A percentile compares a stretch with the other conserved stretches of the same genome.
Evolutionary conservation across 2,888 invertebrate species (phyloP).

Genomic region (Limnephilus rhombicus): DNA sequence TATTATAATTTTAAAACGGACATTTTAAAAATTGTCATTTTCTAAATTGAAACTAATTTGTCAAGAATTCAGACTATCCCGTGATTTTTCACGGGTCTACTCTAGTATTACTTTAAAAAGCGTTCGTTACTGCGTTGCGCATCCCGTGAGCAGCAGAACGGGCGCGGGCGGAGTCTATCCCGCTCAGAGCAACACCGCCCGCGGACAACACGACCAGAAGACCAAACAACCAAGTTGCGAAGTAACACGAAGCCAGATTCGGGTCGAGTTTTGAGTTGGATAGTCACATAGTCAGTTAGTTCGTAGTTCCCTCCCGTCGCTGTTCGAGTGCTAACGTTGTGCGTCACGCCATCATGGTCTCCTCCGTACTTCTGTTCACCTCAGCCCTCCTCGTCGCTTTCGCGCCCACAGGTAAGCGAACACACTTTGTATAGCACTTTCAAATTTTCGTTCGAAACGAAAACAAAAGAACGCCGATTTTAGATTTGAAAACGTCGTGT

Average conservation of each 20-base stretch:
- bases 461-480: not conserved
- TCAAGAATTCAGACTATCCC: no score
- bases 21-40: no score
- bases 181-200: not conserved
- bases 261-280: not conserved
- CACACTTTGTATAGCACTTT: not conserved
- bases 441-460: not conserved
- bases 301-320: slow-evolving; percentile 28
- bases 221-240: not conserved
- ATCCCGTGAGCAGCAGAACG: no score
- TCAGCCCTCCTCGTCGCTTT: slow-evolving; percentile 39
- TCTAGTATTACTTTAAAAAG: no score
- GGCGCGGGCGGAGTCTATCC: not conserved
- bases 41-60: no score
- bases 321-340: slow-evolving; percentile 16
- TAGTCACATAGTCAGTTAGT: not conserved
- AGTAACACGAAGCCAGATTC: not conserved
- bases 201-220: not conserved
- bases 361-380: slow-evolving; percentile 9
- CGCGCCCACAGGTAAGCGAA: slow-evolving; percentile 43
- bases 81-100: no score
- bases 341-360: slow-evolving; percentile 17
- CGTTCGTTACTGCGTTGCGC: not conserved
- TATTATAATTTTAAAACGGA: no score
- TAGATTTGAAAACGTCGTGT: no score